Percentiles rank a stretch among this genome's conserved stretches.
These are phyloP conservation scores for Gymnosoma rotundatum DNA, from an alignment of 2,888 invertebrate genomes.

Conservation along the genomic window DNA sequence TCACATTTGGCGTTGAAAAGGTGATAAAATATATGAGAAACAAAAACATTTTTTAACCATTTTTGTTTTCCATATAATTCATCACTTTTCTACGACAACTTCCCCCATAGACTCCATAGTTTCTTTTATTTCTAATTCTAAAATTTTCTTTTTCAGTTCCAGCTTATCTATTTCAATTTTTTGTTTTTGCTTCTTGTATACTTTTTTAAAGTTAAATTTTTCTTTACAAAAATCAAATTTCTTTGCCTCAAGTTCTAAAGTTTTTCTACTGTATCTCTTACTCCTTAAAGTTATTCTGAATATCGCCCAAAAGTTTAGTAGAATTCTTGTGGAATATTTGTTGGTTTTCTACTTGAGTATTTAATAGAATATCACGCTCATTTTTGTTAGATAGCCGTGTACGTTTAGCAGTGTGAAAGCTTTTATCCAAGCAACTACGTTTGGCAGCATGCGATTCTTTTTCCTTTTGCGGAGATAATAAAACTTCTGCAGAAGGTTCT, in stretches of 20 bases:
- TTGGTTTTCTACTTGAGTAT: constrained; percentile 12
- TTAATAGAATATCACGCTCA: constrained; percentile 30
- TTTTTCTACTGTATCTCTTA: constrained; percentile 17
- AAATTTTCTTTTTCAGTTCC: constrained; percentile 49
- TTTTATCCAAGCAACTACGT: too few relatives aligned
- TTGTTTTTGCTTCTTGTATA: constrained; percentile 14
- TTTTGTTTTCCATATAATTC: too few relatives aligned
- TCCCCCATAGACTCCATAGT: too few relatives aligned
- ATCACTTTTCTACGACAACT: too few relatives aligned
- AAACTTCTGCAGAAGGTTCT: constrained; percentile 42
- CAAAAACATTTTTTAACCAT: too few relatives aligned
- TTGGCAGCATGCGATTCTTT: constrained; percentile 28
- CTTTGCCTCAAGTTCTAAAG: neutral
- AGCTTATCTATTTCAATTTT: constrained; percentile 42
- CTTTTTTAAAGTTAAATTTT: constrained; percentile 27
- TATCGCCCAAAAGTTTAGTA: constrained; percentile 12
- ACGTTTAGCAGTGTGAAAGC: constrained; percentile 15
- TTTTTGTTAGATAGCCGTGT: constrained; percentile 36
- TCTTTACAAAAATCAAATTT: constrained; percentile 11
- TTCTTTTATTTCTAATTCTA: constrained; percentile 43
- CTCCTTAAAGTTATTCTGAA: constrained; percentile 35
- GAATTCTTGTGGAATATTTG: constrained; percentile 4
- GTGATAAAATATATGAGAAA: too few relatives aligned
- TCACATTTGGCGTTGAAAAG: too few relatives aligned
- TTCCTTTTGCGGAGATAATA: constrained; percentile 37